Percentiles rank a stretch among this genome's conserved stretches.
phyloP scores from a whole-genome alignment of 2,113 vertebrate genomes.

The Carassius carassius region DNA sequence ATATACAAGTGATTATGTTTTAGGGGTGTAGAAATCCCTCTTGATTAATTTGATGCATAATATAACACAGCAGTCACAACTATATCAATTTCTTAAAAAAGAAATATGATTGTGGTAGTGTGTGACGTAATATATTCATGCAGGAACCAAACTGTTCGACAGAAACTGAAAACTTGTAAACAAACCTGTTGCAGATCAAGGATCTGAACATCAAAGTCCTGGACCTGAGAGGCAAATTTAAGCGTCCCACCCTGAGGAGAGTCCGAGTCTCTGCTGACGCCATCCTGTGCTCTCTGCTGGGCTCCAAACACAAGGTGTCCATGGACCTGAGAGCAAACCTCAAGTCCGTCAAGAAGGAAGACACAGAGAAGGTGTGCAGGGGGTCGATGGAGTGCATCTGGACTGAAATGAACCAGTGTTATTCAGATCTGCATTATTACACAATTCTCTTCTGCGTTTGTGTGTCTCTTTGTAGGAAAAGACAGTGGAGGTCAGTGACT shows the following conservation, averaged over 20 bases:
- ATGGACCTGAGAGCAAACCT: conserved; percentile 95
- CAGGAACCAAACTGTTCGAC: not conserved
- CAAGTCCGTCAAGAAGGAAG: conserved; percentile 98
- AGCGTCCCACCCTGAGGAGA: conserved; percentile 85
- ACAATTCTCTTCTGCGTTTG: too few relatives aligned
- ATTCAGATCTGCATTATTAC: not conserved
- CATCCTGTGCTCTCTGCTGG: conserved; percentile 93
- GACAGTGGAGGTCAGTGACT: conserved; percentile 88
- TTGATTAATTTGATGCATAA: too few relatives aligned
- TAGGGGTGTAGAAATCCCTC: too few relatives aligned
- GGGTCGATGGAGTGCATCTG: not conserved
- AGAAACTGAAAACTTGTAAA: not conserved
- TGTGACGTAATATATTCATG: not conserved
- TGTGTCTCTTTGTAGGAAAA: conserved; percentile 75
- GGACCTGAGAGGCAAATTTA: conserved; percentile 95
- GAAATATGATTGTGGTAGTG: not conserved
- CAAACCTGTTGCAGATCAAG: conserved; percentile 79
- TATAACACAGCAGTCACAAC: too few relatives aligned
- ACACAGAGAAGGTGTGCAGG: conserved; percentile 88
- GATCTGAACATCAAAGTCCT: conserved; percentile 94
- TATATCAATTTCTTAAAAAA: too few relatives aligned
- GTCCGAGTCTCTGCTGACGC: conserved; percentile 93
- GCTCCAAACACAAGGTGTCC: conserved; percentile 98
- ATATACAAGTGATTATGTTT: too few relatives aligned
- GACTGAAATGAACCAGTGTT: not conserved